A percentile compares a stretch with the other conserved stretches of the same genome.
Conservation (phyloP, 2,113 vertebrate species). For the Catharus bicknelli region DNA sequence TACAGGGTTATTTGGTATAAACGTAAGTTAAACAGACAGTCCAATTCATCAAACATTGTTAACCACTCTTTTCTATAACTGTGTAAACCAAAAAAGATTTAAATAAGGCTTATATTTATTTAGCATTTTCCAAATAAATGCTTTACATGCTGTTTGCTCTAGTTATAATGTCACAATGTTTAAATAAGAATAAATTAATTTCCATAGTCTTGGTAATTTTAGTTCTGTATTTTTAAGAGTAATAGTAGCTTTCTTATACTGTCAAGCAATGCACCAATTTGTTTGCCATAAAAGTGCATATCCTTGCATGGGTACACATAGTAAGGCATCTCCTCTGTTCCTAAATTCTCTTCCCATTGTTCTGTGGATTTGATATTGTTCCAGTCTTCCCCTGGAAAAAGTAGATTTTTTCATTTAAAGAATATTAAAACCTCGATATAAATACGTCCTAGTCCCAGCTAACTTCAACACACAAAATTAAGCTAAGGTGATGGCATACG, state of each 20-base stretch:
- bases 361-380: background rate
- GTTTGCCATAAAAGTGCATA: background rate
- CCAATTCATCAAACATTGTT: background rate
- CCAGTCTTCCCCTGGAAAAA: background rate
- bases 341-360: background rate
- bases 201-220: background rate
- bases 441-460: background rate
- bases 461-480: background rate
- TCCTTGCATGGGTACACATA: background rate
- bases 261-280: background rate
- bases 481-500: rapidly evolving
- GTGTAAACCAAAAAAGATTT: background rate
- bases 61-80: background rate
- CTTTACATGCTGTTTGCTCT: background rate
- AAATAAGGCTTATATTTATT: background rate
- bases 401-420: background rate
- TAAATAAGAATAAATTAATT: background rate
- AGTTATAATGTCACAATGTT: background rate
- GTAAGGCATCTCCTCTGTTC: background rate
- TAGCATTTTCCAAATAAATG: background rate
- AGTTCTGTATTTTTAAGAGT: background rate
- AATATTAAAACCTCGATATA: background rate
- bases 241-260: background rate
- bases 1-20: background rate
- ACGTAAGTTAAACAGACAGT: background rate